Evolutionary conservation across 1,140 invertebrate genomes (phyloP).

Genomic region (Grapholita molesta): DNA sequence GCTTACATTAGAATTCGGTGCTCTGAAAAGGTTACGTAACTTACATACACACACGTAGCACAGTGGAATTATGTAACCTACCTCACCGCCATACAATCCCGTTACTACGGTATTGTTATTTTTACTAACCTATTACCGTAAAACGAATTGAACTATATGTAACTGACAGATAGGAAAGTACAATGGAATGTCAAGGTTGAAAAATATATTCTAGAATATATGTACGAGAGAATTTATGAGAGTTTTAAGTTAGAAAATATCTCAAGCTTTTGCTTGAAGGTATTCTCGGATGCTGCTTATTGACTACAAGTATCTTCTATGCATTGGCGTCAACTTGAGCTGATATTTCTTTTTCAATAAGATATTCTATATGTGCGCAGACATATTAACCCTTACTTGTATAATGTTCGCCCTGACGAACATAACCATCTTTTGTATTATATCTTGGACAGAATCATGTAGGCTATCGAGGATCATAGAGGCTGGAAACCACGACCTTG

Average conservation of each 20-base stretch:
- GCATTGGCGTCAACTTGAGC: neutral
- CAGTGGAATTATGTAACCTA: conserved; percentile 3
- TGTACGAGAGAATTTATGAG: neutral
- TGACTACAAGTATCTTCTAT: neutral
- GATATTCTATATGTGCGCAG: too few relatives aligned
- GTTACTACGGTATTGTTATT: conserved; percentile 8
- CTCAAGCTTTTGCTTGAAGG: neutral
- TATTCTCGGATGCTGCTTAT: neutral
- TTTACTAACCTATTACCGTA: conserved; percentile 7
- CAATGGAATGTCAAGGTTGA: conserved; percentile 3
- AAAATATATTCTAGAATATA: conserved; percentile 1
- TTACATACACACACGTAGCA: neutral
- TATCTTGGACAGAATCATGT: too few relatives aligned
- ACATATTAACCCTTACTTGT: too few relatives aligned
- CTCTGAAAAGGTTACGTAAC: conserved; percentile 7
- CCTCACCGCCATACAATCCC: conserved; percentile 4
- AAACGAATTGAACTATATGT: conserved; percentile 6
- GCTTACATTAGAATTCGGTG: neutral
- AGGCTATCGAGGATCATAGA: too few relatives aligned
- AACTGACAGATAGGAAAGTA: neutral
- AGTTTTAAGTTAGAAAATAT: conserved; percentile 1
- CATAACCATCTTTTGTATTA: too few relatives aligned
- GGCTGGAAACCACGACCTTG: too few relatives aligned
- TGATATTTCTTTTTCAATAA: neutral
- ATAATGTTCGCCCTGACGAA: too few relatives aligned